Conservation (phyloP, 35 echinoderm and acorn worm species). For the Eucidaris tribuloides region DNA sequence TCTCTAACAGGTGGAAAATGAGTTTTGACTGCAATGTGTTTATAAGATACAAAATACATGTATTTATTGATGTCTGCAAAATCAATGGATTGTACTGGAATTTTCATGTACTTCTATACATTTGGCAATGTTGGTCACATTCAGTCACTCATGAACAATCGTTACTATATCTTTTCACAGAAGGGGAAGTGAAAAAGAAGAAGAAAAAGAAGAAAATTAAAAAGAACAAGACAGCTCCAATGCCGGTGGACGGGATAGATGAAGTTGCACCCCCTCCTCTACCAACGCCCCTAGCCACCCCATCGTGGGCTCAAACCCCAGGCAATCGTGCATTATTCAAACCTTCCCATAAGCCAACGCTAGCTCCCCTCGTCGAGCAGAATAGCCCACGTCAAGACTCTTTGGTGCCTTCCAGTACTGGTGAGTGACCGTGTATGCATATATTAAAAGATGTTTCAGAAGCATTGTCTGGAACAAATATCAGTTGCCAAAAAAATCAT, state of each 20-base stretch:
- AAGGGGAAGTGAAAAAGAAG: constrained; percentile 82
- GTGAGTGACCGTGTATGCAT: neutral
- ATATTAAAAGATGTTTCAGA: too few relatives aligned
- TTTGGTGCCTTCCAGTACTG: constrained; percentile 27
- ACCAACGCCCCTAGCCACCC: constrained; percentile 41
- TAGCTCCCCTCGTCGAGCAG: constrained; percentile 72
- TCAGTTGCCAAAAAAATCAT: too few relatives aligned
- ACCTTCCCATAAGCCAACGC: constrained; percentile 57
- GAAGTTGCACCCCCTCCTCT: constrained; percentile 34
- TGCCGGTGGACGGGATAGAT: constrained; percentile 55
- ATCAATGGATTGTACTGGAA: neutral
- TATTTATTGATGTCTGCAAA: neutral
- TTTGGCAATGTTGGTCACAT: neutral
- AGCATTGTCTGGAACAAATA: too few relatives aligned
- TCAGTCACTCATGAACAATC: neutral
- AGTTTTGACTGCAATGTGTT: neutral
- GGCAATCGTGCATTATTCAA: constrained; percentile 53
- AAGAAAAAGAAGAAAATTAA: constrained; percentile 93
- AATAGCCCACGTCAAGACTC: constrained; percentile 49
- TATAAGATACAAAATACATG: neutral
- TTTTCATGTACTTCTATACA: neutral
- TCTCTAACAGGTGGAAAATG: neutral
- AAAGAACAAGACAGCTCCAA: constrained; percentile 84
- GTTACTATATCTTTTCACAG: neutral
- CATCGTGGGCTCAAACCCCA: constrained; percentile 73